Percentiles rank a stretch among this genome's conserved stretches.
Conservation (phyloP, 2,888 invertebrate genomes). For the Smittia aterrima region DNA sequence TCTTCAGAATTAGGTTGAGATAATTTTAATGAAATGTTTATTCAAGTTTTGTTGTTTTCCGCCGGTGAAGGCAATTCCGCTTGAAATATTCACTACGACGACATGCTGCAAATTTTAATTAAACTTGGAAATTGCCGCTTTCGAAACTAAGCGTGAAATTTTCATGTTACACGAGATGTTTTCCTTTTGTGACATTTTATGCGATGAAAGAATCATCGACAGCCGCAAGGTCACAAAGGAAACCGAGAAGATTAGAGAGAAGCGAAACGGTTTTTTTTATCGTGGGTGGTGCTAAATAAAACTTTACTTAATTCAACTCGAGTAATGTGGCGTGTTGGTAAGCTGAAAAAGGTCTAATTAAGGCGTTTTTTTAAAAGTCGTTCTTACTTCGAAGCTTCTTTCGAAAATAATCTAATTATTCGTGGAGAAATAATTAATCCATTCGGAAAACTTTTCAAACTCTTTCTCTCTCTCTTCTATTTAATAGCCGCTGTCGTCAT, state of each 20-base stretch:
- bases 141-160: background rate
- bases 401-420: background rate
- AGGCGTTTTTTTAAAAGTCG: background rate
- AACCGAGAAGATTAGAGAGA: no score
- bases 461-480: conserved; percentile 41
- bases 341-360: conserved; percentile 28
- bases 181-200: background rate
- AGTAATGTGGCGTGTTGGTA: no score
- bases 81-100: background rate
- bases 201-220: background rate
- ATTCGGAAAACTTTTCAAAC: background rate
- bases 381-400: background rate
- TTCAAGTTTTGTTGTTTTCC: background rate
- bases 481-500: conserved; percentile 85
- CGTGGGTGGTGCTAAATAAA: no score
- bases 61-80: background rate
- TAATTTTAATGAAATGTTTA: conserved; percentile 13
- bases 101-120: conserved; percentile 15
- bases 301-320: no score
- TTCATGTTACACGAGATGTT: background rate
- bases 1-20: background rate
- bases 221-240: no score
- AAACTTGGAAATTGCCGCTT: background rate
- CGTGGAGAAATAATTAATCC: background rate
- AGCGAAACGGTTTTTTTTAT: no score